Percentiles rank a stretch among this genome's conserved stretches.
phyloP scores from a whole-genome alignment of 2,113 vertebrate genomes.

The Callionymus lyra region DNA sequence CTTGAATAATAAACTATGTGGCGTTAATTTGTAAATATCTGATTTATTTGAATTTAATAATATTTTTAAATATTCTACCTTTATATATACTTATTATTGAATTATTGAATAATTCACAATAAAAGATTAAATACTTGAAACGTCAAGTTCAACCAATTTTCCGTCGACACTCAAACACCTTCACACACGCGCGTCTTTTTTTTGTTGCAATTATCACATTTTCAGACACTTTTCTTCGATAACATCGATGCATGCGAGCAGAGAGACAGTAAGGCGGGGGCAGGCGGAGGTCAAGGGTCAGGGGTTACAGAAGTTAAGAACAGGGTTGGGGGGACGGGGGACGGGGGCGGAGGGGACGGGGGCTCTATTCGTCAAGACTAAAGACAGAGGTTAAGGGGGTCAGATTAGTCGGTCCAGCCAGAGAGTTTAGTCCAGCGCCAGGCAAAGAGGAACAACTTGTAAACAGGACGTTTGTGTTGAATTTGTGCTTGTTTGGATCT shows the following conservation, averaged over 20 bases:
- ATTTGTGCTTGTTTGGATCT: slow-evolving; percentile 43
- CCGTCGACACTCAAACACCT: no score
- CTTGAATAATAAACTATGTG: no score
- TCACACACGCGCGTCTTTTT: no score
- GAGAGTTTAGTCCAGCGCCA: slow-evolving; percentile 32
- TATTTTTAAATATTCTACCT: no score
- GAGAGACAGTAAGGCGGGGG: slow-evolving; percentile 58
- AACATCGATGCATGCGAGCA: slow-evolving; percentile 88
- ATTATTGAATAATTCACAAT: no score
- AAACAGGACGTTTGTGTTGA: slow-evolving; percentile 42
- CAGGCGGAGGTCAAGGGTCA: slow-evolving; percentile 17
- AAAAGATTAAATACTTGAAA: no score
- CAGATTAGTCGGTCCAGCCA: slow-evolving; percentile 43
- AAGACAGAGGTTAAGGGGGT: slow-evolving; percentile 50
- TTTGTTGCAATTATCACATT: slow-evolving; percentile 44
- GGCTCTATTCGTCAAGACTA: slow-evolving; percentile 54
- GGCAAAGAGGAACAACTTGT: slow-evolving; percentile 24
- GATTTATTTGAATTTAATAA: no score
- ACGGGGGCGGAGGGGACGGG: slow-evolving; percentile 32
- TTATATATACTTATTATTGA: no score
- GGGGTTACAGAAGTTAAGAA: neutral
- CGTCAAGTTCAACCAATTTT: no score
- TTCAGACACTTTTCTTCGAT: slow-evolving; percentile 68
- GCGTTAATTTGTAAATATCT: no score
- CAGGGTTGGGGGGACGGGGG: slow-evolving; percentile 4